Base-by-base conservation (phyloP, 2,113 vertebrate species). In the Thomomys bottae region DNA sequence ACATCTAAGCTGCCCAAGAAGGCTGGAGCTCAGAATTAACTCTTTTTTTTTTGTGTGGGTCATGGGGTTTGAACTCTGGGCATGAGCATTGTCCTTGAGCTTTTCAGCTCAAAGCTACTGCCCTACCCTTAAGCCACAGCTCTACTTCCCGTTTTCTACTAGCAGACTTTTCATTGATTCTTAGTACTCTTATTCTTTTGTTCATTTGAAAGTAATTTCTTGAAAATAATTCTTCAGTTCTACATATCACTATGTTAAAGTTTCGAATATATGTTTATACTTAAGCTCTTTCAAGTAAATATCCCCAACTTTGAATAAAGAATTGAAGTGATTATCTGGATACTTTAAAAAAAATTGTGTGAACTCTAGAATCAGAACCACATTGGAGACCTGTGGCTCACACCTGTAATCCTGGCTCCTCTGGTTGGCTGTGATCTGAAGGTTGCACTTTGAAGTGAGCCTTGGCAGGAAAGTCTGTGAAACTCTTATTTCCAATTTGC, bases 281-380 rank as follows among this genome's bases (percentile, higher is more conserved):
- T 73, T 72, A 24, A 42, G 2, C 3, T 30, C 82, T 36, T 83
- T 91, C 79, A 66, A 75, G 21, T 75, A 42, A 42, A 5, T 88
- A 3, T 5, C 1, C 64, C 67, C 34, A 90, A 80, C 88, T 18
- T 12, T 59, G 9, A 78, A 80, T 79, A 73, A 42, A 57, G 4
- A 64, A 83, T 78, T 86, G 63, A 94, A 76, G 1, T 88, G 8
- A 32, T 92, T 68, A 88, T 68, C 26, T 82, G 63, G 8, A 83
- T 70, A 26, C 8, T 12, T 76, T 87, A 72, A 32, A 72, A 40
- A 67, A 85, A 88, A 75, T 75, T 54, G 30, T 34, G 72, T 8
- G n/a, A 59, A 32, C 23, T 83, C 20, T 32, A 32, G 26, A 73
- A 67, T 83, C 42, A 86, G 17, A 73, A 91, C 17, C 21, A n/a